Conservation (phyloP, 1,140 invertebrate genomes). For the Bombus confusus region DNA sequence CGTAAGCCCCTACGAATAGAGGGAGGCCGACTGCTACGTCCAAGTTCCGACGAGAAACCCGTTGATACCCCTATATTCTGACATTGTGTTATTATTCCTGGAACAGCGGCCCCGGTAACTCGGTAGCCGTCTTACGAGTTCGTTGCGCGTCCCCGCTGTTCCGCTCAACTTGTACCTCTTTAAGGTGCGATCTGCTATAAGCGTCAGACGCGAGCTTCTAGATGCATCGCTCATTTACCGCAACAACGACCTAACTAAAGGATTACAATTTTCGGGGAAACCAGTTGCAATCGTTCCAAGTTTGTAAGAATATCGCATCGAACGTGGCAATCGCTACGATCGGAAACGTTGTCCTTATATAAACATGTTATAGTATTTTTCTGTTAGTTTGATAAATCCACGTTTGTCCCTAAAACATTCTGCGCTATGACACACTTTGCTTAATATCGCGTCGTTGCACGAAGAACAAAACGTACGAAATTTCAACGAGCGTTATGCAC, state of each 20-base stretch:
- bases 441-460: no score
- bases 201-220: neutral
- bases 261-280: neutral
- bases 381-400: no score
- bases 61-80: slow-evolving; percentile 24
- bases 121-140: slow-evolving; percentile 36
- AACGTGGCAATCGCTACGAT: no score
- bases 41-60: neutral
- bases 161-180: neutral
- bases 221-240: neutral
- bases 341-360: no score
- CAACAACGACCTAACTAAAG: accelerated
- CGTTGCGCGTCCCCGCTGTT: slow-evolving; percentile 5
- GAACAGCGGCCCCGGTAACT: slow-evolving; percentile 29
- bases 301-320: no score
- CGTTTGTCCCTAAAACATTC: no score
- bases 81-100: slow-evolving; percentile 43
- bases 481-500: no score
- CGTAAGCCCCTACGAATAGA: slow-evolving; percentile 48
- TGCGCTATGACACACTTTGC: no score
- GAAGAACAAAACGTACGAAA: no score
- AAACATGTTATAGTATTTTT: no score
- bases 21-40: slow-evolving; percentile 5
- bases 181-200: neutral
- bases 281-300: no score